phyloP scores from a whole-genome alignment of 2,888 invertebrate species.

The Allolobophora icterica region DNA sequence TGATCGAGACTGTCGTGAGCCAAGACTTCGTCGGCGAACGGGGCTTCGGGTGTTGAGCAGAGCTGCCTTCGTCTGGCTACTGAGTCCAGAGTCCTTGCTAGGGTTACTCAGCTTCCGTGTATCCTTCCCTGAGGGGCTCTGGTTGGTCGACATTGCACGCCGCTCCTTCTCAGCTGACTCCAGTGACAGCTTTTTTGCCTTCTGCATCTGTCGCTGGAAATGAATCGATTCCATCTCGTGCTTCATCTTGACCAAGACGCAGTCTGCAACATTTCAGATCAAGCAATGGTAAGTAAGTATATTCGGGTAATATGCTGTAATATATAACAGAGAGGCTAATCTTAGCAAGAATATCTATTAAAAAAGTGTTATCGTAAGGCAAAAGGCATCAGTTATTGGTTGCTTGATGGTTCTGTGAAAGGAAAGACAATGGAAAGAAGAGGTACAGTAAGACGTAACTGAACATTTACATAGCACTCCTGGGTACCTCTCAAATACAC shows the following conservation, averaged over 20 bases:
- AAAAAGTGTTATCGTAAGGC: background rate
- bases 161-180: conserved; percentile 3
- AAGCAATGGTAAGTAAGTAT: no score
- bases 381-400: background rate
- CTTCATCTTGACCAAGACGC: conserved; percentile 24
- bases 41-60: background rate
- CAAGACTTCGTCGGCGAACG: background rate
- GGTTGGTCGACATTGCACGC: background rate
- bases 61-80: background rate
- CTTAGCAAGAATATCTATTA: background rate
- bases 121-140: background rate
- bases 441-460: no score
- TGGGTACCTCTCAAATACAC: no score
- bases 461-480: no score
- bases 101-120: background rate
- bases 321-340: no score
- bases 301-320: no score
- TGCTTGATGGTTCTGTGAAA: background rate
- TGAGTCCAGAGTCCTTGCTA: background rate
- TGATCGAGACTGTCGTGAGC: conserved; percentile 1
- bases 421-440: background rate
- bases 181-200: conserved; percentile 27
- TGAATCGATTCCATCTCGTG: conserved; percentile 22
- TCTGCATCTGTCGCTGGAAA: conserved; percentile 28
- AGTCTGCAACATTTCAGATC: background rate